Evolutionary conservation across 2,888 invertebrate genomes (phyloP), one percentile per base, ranked within the genome.

Genomic region (Matsumyia berberina): DNA sequence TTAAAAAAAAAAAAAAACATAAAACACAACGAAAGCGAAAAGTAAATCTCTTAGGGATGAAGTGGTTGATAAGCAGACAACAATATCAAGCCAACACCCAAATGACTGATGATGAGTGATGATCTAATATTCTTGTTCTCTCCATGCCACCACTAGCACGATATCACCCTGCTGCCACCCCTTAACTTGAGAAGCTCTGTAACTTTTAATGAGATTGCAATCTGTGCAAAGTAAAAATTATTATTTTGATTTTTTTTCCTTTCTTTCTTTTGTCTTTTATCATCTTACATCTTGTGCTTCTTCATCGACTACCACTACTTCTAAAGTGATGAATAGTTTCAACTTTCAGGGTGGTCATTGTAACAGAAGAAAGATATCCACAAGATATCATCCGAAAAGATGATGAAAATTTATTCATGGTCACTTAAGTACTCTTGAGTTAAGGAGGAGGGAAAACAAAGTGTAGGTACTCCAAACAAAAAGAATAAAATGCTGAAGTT

Each of bases 81-180:
- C 64, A 82, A 77, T 62, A 51, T 62, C 51, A 51, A 42, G 60
- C 57, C 69, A 64, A 70, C 72, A 77, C 77, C 72, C 77, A 66
- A 82, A 82, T 82, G 82, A 82, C 77, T 78, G 78, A 82, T 82
- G 82, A 82, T 82, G 82, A 82, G 39, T 78, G 77, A 82, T 82
- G 82, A 72, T 82, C 77, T 58, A 72, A 82, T 82, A 82, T 82
- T 58, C 46, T 37, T 51, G 11, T 72, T 24, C 11, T 37, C 31
- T 17, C 24, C 11, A 1, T 57, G 7, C 39, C 8, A 12, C 31
- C 33, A 19, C 55, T 31, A 39, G 24, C 33, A 15, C 44, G 5
- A 42, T n/a, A n/a, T n/a, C n/a, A n/a, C n/a, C n/a, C n/a, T n/a
- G n/a, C n/a, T n/a, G n/a, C 24, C 51, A 46, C 67, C 60, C 44